Conservation (phyloP, 1,140 invertebrate genomes). For the Matsumurasca onukii region DNA sequence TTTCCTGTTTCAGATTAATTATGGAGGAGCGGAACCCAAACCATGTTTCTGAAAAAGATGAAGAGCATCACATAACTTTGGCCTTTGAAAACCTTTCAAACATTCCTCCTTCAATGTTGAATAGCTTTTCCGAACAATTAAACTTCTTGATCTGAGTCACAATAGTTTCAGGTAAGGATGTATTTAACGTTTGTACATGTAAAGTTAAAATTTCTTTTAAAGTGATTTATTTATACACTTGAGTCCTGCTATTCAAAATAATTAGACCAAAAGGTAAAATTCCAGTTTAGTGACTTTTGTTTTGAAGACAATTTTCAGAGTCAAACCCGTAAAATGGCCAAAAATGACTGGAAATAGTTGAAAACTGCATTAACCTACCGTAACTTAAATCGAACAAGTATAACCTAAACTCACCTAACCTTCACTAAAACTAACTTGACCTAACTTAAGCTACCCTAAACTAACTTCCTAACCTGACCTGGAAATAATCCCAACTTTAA, state of each 20-base stretch:
- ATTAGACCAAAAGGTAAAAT: not conserved
- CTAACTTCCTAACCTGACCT: too few relatives aligned
- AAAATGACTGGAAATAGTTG: not conserved
- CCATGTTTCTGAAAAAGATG: too few relatives aligned
- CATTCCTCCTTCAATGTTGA: conserved; percentile 57
- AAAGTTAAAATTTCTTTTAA: conserved; percentile 25
- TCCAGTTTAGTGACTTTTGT: too few relatives aligned
- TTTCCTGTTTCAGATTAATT: too few relatives aligned
- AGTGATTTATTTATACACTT: not conserved
- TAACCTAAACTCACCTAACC: too few relatives aligned
- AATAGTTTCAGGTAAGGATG: conserved; percentile 71
- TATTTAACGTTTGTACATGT: conserved; percentile 30
- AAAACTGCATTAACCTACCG: too few relatives aligned
- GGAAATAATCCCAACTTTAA: too few relatives aligned
- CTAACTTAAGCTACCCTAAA: too few relatives aligned
- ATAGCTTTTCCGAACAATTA: conserved; percentile 54
- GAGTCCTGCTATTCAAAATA: not conserved
- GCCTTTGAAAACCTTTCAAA: conserved; percentile 58
- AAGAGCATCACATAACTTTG: conserved; percentile 53
- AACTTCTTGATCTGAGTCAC: conserved; percentile 67
- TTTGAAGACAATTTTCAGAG: not conserved
- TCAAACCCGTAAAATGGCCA: not conserved
- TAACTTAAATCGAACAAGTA: too few relatives aligned
- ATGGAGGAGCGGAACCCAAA: too few relatives aligned
- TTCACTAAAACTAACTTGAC: too few relatives aligned